phyloP scores from a whole-genome alignment of 2,113 vertebrate genomes.

The Camelus dromedarius region DNA sequence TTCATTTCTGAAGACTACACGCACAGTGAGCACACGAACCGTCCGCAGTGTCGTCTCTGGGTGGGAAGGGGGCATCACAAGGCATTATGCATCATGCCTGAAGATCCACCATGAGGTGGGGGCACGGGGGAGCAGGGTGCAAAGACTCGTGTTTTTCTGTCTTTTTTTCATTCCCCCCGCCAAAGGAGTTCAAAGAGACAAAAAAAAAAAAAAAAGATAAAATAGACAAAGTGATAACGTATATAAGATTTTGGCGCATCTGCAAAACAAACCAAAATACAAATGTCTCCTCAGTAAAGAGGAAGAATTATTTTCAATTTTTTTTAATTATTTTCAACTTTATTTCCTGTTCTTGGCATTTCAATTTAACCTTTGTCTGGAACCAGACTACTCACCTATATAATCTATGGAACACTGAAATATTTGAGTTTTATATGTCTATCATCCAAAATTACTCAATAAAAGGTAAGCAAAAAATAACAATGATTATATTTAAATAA shows the following conservation, averaged over 20 bases:
- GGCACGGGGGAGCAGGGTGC: neutral
- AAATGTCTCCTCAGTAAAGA: neutral
- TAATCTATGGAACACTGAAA: neutral
- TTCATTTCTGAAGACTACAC: neutral
- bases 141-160: neutral
- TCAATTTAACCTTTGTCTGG: neutral
- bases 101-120: neutral
- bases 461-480: neutral
- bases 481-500: conserved; percentile 37
- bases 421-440: neutral
- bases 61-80: neutral
- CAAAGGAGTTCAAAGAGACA: neutral
- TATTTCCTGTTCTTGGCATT: neutral
- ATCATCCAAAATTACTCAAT: neutral
- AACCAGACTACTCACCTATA: neutral
- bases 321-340: neutral
- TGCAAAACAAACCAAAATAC: conserved; percentile 17
- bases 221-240: neutral
- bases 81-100: neutral
- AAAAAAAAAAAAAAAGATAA: neutral
- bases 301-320: neutral
- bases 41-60: neutral
- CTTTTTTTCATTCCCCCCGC: neutral
- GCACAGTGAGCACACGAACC: neutral
- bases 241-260: neutral